Evolutionary conservation across 2,797 vertebrate genomes (phyloP), one percentile per base, ranked within the genome.

Genomic region (Phoebastria nigripes): DNA sequence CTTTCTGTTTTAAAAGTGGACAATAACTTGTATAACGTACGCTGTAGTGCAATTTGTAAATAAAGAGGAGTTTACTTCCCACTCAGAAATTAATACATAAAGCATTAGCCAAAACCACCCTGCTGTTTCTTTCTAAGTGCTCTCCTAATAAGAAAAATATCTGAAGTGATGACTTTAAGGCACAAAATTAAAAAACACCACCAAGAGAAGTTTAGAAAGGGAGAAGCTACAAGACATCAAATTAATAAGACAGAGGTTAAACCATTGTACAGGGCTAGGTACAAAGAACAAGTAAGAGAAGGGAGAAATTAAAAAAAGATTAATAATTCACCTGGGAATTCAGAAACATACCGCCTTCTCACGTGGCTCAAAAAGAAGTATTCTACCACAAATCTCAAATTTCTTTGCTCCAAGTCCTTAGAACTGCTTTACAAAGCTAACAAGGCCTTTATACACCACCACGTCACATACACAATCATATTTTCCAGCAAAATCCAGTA

Each of bases 391-490:
- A 69, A 73, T 44, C 35, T 51, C 51, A 26, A 15, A 42, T 49
- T 47, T 39, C 33, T 58, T 79, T 86, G 12, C 15, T 82, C 44
- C 35, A n/a, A 8, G 6, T 52, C 54, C 54, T 83, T n/a, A 49
- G 11, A 81, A 58, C 5, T 1, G 1, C 63, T 83, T 71, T 42
- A 65, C 17, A 88, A 76, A 95, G 70, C 35, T 83, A 72, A 81
- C 14, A 63, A 28, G 58, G 39, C 1, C 0, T 54, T 90, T 79
- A 41, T 29, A 41, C 12, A 61, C 7, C 18, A 49, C n/a, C 5
- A 1, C 11, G 16, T 18, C 42, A 51, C 1, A 0, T 12, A 76
- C 3, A 2, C 7, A 2, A 49, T 21, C 37, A 10, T 8, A 3
- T 72, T 85, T 91, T 67, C 35, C 55, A 71, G 49, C 20, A 91